Evolutionary conservation across 2,797 vertebrate species (phyloP).

Genomic region (Karalla daura): DNA sequence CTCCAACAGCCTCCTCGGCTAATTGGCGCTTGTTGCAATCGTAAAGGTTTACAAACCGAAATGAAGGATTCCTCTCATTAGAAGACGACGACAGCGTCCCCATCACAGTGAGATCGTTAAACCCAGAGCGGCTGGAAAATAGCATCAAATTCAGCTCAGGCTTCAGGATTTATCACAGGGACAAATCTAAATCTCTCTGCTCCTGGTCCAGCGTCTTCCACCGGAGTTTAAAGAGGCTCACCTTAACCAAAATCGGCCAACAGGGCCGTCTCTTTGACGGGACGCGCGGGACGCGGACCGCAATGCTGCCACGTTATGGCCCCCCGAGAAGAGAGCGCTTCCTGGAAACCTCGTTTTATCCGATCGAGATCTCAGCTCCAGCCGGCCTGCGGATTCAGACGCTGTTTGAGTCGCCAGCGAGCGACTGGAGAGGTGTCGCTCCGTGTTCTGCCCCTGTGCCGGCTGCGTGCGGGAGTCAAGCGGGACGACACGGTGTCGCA

Average conservation of each 20-base stretch:
- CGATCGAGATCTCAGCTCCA: neutral
- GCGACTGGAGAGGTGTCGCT: conserved; percentile 1
- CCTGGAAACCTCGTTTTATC: conserved; percentile 22
- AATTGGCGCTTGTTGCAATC: neutral
- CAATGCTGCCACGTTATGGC: neutral
- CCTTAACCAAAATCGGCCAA: neutral
- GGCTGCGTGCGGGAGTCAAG: too few relatives aligned
- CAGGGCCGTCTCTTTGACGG: neutral
- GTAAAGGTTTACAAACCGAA: conserved; percentile 5
- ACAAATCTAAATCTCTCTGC: conserved; percentile 32
- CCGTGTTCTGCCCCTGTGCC: too few relatives aligned
- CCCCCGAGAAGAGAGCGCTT: neutral
- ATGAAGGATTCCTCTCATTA: conserved; percentile 6
- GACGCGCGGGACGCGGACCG: neutral
- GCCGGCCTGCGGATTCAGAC: neutral
- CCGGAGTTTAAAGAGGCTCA: conserved; percentile 24
- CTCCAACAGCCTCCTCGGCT: neutral
- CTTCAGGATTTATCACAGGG: conserved; percentile 28
- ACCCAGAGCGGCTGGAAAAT: conserved; percentile 1
- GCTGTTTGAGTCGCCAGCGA: too few relatives aligned
- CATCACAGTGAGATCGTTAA: conserved; percentile 9
- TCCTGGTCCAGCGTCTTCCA: neutral
- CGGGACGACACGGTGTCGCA: too few relatives aligned
- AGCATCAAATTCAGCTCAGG: conserved; percentile 5
- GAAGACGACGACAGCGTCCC: neutral